phyloP scores from a whole-genome alignment of 1,140 invertebrate species.

The Pachypeltis micranthus region DNA sequence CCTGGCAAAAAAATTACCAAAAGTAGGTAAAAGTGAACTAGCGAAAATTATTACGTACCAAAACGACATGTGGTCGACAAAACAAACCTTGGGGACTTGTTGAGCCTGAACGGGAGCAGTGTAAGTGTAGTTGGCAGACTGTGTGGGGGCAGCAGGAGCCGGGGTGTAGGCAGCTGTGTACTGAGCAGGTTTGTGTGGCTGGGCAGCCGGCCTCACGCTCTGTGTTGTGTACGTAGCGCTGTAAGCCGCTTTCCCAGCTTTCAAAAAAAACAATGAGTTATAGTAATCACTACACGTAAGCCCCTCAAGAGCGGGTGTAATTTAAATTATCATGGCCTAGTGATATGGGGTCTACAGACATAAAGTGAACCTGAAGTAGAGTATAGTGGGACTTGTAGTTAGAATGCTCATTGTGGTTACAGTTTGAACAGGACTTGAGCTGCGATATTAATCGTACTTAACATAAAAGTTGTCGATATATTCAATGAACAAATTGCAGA shows the following conservation, averaged over 20 bases:
- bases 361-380: no score
- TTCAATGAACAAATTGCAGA: no score
- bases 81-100: constrained; percentile 11
- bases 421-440: no score
- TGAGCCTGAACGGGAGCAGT: constrained; percentile 19
- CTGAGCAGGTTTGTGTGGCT: constrained; percentile 20
- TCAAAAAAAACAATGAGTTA: constrained; percentile 18
- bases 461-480: no score
- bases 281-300: constrained; percentile 8
- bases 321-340: no score
- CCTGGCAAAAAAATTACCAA: constrained; percentile 3
- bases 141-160: constrained; percentile 19
- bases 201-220: constrained; percentile 43
- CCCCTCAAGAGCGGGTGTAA: neutral
- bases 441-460: no score
- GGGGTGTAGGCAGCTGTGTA: constrained; percentile 17
- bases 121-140: constrained; percentile 22
- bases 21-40: neutral
- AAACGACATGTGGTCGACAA: no score
- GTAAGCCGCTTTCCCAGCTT: constrained; percentile 45
- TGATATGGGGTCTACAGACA: no score
- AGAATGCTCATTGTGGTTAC: no score
- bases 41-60: no score
- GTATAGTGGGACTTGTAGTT: no score
- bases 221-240: constrained; percentile 52